Evolutionary conservation across 2,113 vertebrate genomes (phyloP).

Genomic region (Tor tambroides): DNA sequence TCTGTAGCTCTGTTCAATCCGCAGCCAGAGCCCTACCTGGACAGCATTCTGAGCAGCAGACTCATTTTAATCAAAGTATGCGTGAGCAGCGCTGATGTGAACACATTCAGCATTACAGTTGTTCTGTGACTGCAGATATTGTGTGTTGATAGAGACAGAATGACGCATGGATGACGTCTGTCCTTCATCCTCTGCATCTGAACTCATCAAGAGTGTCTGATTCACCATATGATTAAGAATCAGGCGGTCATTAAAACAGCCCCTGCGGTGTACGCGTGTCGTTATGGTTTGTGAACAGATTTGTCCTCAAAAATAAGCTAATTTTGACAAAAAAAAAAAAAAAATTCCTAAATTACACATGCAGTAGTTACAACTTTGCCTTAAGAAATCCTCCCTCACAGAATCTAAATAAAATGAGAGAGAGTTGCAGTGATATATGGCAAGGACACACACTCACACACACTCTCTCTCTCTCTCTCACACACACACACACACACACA

Average conservation of each 20-base stretch:
- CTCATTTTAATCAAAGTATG: too few species aligned
- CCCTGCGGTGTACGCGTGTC: not conserved
- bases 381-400: constrained; percentile 16
- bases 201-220: not conserved
- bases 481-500: not conserved
- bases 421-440: not conserved
- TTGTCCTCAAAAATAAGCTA: too few species aligned
- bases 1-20: too few species aligned
- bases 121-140: too few species aligned
- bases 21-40: too few species aligned
- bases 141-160: not conserved
- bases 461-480: too few species aligned
- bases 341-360: not conserved
- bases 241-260: not conserved
- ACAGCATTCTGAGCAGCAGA: too few species aligned
- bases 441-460: constrained; percentile 1
- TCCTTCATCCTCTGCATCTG: not conserved
- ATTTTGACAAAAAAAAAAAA: too few species aligned
- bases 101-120: too few species aligned
- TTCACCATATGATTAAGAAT: not conserved
- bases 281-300: not conserved
- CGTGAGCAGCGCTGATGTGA: too few species aligned
- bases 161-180: too few species aligned
- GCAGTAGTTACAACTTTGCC: not conserved
- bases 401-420: constrained; percentile 7